phyloP scores from a whole-genome alignment of 2,888 invertebrate genomes.

The Argyra leucocephala region DNA sequence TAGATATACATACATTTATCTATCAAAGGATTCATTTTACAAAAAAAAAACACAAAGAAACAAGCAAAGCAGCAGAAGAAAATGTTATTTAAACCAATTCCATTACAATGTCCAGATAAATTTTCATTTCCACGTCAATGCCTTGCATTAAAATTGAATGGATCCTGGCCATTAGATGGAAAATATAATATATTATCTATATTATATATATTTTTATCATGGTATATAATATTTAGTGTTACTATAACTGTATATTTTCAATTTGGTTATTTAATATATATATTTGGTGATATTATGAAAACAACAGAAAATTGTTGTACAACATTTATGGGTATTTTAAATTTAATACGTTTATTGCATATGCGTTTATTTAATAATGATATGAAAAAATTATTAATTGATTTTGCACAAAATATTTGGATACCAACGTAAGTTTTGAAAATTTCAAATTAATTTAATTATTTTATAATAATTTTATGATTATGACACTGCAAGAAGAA shows the following conservation, averaged over 20 bases:
- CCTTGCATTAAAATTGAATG: conserved; percentile 38
- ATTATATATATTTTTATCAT: conserved; percentile 35
- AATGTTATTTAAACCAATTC: conserved; percentile 28
- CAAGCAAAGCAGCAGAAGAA: no score
- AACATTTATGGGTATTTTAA: conserved; percentile 40
- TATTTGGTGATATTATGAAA: conserved; percentile 37
- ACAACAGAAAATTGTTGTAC: conserved; percentile 42
- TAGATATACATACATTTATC: no score
- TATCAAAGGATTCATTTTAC: no score
- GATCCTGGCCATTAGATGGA: conserved; percentile 36
- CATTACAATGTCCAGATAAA: conserved; percentile 22
- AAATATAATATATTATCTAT: conserved; percentile 14
- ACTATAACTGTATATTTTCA: conserved; percentile 37
- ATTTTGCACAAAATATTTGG: conserved; percentile 38
- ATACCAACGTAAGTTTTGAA: conserved; percentile 36
- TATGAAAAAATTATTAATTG: conserved; percentile 32
- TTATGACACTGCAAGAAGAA: no score
- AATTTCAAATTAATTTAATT: no score
- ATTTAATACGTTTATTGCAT: conserved; percentile 39
- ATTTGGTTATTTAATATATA: conserved; percentile 32
- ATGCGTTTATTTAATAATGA: conserved; percentile 32
- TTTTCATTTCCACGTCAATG: conserved; percentile 40
- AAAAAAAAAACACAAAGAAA: no score
- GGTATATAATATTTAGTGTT: conserved; percentile 36
- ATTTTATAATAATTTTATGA: no score